Conservation (phyloP, 2,888 invertebrate genomes). For the Lobophora halterata region DNA sequence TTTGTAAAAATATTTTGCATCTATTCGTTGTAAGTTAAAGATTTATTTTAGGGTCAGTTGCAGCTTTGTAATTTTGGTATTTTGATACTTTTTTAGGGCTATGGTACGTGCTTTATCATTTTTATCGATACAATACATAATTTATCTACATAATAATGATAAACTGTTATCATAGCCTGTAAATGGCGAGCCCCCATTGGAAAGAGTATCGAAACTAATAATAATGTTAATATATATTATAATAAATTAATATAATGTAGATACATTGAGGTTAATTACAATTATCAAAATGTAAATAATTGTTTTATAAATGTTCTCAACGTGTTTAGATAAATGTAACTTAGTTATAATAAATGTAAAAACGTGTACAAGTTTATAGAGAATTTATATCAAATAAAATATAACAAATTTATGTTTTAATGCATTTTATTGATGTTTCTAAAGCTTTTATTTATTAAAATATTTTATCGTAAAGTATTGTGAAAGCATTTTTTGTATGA, state of each 20-base stretch:
- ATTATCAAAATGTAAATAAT: slow-evolving; percentile 4
- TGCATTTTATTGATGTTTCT: slow-evolving; percentile 23
- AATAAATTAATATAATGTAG: too few species aligned
- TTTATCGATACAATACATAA: slow-evolving; percentile 12
- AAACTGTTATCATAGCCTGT: slow-evolving; percentile 50
- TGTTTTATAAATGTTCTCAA: slow-evolving; percentile 15
- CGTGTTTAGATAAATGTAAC: slow-evolving; percentile 25
- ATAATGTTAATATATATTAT: slow-evolving; percentile 3
- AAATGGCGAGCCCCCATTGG: slow-evolving; percentile 76
- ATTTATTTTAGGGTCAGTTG: too few species aligned
- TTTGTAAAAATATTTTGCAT: slow-evolving; percentile 15
- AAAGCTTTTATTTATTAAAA: slow-evolving; percentile 22
- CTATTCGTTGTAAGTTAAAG: slow-evolving; percentile 15
- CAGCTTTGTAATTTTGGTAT: too few species aligned
- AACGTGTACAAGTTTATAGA: slow-evolving; percentile 29
- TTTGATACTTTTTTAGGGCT: slow-evolving; percentile 63
- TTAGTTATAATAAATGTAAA: slow-evolving; percentile 18
- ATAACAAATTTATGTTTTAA: slow-evolving; percentile 21
- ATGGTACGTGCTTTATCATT: slow-evolving; percentile 53
- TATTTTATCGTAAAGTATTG: slow-evolving; percentile 12
- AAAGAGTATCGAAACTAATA: slow-evolving; percentile 50
- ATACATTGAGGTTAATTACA: slow-evolving; percentile 9
- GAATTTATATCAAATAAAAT: slow-evolving; percentile 26
- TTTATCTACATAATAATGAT: slow-evolving; percentile 39
- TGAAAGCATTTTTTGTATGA: slow-evolving; percentile 26